Base-by-base conservation (phyloP, 2,113 vertebrate genomes). In the Electrona antarctica region DNA sequence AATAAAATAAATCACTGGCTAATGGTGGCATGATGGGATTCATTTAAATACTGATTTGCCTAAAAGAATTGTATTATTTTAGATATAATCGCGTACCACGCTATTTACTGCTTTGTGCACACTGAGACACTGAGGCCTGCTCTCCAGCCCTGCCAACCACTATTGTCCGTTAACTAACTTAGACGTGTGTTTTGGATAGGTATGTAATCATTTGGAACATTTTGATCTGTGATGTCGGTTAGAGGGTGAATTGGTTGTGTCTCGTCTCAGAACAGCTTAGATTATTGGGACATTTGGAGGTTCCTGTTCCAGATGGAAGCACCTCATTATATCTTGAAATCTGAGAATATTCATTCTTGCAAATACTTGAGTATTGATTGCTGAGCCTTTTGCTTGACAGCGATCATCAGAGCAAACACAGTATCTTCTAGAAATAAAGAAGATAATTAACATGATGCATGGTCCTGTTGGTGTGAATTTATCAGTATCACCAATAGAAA, bases 1-100 rank as follows among this genome's bases (percentile, higher is more conserved):
- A 88, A 91, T 89, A 87, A 88, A 89, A 89, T 80, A 86, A 91
- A 91, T 87, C 85, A 89, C 80, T 70, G 69, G 83, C 80, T 85
- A 73, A 84, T 85, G 83, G 66, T 61, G 77, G 78, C 68, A 71
- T 87, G 85, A 90, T 86, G 85, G 87, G 78, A 86, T 86, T 86
- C 84, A 82, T 82, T 87, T 77, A 74, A 64, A 65, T 57, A 48
- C 72, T 82, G 55, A 86, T 89, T 79, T 55, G 71, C 64, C 71
- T 74, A 60, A 72, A 78, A 84, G 21, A 55, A 84, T 54, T 68
- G 67, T 78, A 41, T 41, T 76, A 71, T 73, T 78, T 64, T 4
- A 41, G 33, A 4, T 41, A 41, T 41, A 41, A 41, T 41, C 33
- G 21, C 21, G 21, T 21, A 41, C 33, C 5, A 41, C 33, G 3